Evolutionary conservation across 2,113 vertebrate species (phyloP).

Genomic region (Ibidorhyncha struthersii): DNA sequence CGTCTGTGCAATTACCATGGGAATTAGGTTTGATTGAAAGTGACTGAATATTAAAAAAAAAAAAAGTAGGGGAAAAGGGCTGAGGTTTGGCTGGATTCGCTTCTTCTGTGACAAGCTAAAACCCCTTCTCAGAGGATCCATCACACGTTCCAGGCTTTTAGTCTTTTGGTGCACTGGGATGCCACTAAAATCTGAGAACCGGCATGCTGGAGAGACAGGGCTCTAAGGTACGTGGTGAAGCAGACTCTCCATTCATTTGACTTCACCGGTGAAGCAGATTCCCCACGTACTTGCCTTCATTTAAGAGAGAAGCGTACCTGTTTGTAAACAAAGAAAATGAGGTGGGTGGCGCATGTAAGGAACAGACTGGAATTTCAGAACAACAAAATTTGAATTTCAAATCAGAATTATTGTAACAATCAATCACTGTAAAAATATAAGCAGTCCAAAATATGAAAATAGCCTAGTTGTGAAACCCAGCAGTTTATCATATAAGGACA

Average conservation of each 20-base stretch:
- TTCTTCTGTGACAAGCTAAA: neutral
- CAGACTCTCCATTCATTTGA: fast-evolving
- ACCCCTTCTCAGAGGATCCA: neutral
- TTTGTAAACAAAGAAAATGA: neutral
- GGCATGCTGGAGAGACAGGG: neutral
- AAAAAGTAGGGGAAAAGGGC: neutral
- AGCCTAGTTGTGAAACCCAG: neutral
- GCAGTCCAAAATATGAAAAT: neutral
- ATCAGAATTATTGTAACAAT: neutral
- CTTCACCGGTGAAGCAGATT: neutral
- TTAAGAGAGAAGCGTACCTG: neutral
- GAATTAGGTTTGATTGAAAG: neutral
- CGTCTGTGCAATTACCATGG: neutral
- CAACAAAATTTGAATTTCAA: neutral
- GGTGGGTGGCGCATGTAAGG: neutral
- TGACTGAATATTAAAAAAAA: neutral
- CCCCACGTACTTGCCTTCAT: fast-evolving
- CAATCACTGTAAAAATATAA: neutral
- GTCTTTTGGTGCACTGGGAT: neutral
- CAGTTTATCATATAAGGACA: neutral
- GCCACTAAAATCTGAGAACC: neutral
- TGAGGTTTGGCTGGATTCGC: neutral
- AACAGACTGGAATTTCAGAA: neutral
- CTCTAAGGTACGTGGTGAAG: neutral
- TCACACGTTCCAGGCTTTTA: neutral